phyloP scores from a whole-genome alignment of 2,113 vertebrate species.

The Vicugna pacos region DNA sequence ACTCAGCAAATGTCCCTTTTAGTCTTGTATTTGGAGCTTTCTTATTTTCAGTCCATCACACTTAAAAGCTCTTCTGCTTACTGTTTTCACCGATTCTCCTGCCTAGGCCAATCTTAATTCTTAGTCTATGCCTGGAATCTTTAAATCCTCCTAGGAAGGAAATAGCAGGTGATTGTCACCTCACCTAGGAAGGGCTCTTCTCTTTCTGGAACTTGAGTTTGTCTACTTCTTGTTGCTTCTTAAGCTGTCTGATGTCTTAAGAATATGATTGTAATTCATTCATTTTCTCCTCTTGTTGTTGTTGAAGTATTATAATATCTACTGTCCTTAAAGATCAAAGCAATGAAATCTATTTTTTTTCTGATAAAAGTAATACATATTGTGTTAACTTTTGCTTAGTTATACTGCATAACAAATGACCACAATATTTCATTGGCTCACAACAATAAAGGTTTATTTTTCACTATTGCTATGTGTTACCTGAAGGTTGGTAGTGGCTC shows the following conservation, averaged over 20 bases:
- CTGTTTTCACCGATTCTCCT: slow-evolving; percentile 15
- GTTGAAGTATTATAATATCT: slow-evolving; percentile 41
- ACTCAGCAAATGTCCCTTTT: slow-evolving; percentile 1
- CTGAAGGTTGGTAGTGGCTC: slow-evolving; percentile 21
- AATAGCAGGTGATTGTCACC: slow-evolving; percentile 18
- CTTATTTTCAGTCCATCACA: not conserved
- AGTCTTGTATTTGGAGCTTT: slow-evolving; percentile 38
- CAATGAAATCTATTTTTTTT: slow-evolving; percentile 47
- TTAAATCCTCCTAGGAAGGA: slow-evolving; percentile 25
- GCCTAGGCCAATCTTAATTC: not conserved
- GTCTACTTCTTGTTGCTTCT: slow-evolving; percentile 30
- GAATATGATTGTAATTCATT: slow-evolving; percentile 40
- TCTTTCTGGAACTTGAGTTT: slow-evolving; percentile 58
- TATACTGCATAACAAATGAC: slow-evolving; percentile 48
- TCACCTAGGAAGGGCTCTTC: not conserved
- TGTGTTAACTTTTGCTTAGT: slow-evolving; percentile 55
- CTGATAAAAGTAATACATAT: not conserved
- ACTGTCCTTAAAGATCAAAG: slow-evolving; percentile 31
- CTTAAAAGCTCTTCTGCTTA: slow-evolving; percentile 37
- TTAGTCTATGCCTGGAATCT: not conserved
- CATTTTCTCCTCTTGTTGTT: not conserved
- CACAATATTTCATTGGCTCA: slow-evolving; percentile 59
- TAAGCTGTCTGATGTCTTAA: slow-evolving; percentile 40
- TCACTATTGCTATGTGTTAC: slow-evolving; percentile 43
- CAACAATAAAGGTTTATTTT: slow-evolving; percentile 46